Evolutionary conservation across 2,113 vertebrate species (phyloP), one percentile per base, ranked within the genome.

Genomic region (Suricata suricatta): DNA sequence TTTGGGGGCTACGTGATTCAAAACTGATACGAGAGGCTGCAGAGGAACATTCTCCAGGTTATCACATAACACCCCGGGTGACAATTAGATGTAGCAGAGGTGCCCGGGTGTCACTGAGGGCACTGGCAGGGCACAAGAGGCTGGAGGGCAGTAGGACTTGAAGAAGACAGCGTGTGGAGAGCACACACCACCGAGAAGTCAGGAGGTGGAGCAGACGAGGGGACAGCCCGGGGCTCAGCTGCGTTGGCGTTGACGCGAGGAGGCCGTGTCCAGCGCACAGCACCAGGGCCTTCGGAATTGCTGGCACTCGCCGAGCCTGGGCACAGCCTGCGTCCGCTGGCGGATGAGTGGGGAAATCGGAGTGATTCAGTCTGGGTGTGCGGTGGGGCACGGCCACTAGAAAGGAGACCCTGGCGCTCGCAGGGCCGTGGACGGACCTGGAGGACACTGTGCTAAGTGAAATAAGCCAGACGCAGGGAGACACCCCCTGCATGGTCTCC

Each of bases 141-240:
- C 68, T 5, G 10, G 3, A 74, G 41, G 31, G 50, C 11, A 15
- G 44, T 4, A 25, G 74, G 31, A 33, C 2, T 6, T 13, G 41
- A 38, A 17, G 5, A 35, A 5, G 29, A 27, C 6, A 10, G 60
- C 4, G 1, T 1, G 0, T 0, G 52, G 41, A 44, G 7, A 35
- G 52, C 0, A 0, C 4, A 0, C 27, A 0, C 0, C 3, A 9
- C 52, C 0, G 1, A 38, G 50, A 13, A 27, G 4, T 7, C 2
- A 14, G 80, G 21, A 50, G 76, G 4, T 1, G 17, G 25, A 14
- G 33, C 38, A 1, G 14, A 5, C 84, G 31, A n/a, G 74, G 66
- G 25, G 10, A 1, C n/a, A 21, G 17, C 5, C 27, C 21, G 21
- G 29, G 23, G 25, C 16, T 79, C 44, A 12, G 52, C 13, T 2